These are phyloP conservation scores for Nothura maculosa DNA, from an alignment of 2,797 vertebrate species.

Conservation along the genomic window DNA sequence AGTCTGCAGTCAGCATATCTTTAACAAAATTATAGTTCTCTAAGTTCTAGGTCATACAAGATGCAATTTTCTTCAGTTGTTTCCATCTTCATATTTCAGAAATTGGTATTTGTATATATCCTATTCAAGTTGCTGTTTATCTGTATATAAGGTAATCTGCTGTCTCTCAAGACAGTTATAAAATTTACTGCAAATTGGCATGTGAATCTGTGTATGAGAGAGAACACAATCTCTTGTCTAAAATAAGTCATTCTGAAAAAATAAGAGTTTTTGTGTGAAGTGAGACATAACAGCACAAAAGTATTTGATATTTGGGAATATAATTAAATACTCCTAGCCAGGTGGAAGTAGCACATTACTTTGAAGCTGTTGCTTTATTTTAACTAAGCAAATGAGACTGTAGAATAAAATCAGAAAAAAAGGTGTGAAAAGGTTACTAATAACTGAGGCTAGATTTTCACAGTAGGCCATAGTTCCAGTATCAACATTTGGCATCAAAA, in stretches of 20 bases:
- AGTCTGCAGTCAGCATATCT: not conserved
- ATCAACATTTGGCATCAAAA: not conserved
- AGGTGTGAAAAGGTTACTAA: not conserved
- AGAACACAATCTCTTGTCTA: not conserved
- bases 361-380: not conserved
- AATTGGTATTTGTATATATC: not conserved
- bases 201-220: fast-evolving
- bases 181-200: not conserved
- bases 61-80: not conserved
- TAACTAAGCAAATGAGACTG: not conserved
- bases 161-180: not conserved
- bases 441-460: not conserved
- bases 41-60: not conserved
- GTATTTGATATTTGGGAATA: not conserved
- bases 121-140: not conserved
- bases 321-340: not conserved
- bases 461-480: not conserved
- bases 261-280: not conserved
- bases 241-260: not conserved
- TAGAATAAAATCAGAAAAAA: not conserved
- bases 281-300: not conserved
- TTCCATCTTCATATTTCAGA: slow-evolving; percentile 3
- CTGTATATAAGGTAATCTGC: not conserved
- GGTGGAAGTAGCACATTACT: not conserved
- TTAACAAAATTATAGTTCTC: not conserved